Evolutionary conservation across 2,113 vertebrate genomes (phyloP), one percentile per base, ranked within the genome.

Genomic region (Brachyhypopomus gauderio): DNA sequence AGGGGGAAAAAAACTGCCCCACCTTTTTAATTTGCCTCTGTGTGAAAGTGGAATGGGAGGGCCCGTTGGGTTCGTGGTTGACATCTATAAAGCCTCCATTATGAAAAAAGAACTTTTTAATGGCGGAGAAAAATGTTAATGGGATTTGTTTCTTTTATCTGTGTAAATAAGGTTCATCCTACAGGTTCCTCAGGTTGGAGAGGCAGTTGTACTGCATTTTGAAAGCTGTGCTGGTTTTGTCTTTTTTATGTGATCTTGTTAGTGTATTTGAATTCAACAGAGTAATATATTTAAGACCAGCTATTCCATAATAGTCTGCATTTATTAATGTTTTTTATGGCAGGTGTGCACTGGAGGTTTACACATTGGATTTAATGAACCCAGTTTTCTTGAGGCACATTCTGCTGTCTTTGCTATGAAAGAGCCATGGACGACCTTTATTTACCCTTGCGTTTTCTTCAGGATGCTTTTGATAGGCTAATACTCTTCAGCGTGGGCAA

Each of bases 401-500:
- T 22, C 30, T 55, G 36, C 2, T 3, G 9, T 30, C 38, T 45
- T 25, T 27, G 38, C 3, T 7, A 3, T 19, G 19, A 64, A 71
- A 62, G 38, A 22, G 2, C 36, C 23, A 2, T 19, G 3, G n/a
- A 2, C 70, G 83, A 85, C 83, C 80, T 85, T 83, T 78, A 67
- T 78, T 80, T 38, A 77, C 80, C 78, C 45, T 22, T 58, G 48
- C 30, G 0, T 73, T 77, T 83, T 69, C 81, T 78, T 55, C 73
- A 74, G 81, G 85, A 80, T 74, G 80, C 73, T 73, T 79, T 64
- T 81, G 41, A 80, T 77, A 52, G 69, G 78, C 70, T 78, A 72
- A 85, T 80, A 63, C 38, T 71, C 74, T 73, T 80, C 30, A 74
- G 73, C 72, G 23, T 66, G 34, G 58, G 27, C 80, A n/a, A 78